Base-by-base conservation (phyloP, 2,888 invertebrate species). In the Alloplasta piceator region DNA sequence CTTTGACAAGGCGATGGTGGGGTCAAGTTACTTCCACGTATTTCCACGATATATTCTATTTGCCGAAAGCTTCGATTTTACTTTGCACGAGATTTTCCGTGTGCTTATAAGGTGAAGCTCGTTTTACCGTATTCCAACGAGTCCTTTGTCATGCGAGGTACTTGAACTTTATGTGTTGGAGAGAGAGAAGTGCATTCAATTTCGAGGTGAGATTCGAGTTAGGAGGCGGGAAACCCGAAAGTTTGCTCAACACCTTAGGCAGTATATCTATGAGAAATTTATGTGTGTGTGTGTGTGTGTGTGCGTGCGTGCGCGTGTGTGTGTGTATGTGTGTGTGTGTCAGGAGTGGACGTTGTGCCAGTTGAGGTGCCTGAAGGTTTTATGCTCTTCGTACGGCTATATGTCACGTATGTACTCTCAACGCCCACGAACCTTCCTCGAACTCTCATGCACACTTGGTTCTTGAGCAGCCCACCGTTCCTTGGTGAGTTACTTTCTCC, bases 401-500 rank as follows among this genome's bases (percentile, higher is more conserved):
- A 50, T 41, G 41, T 9, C 14, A 16, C 36, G 38, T 38, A 26
- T 12, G n/a, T 43, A 43, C 67, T 52, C 16, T 26, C 10, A 56
- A 64, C 56, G 64, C 55, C 50, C 58, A 10, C 50, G 64, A 64
- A 38, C 46, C 64, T 43, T 12, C 36, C 39, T 50, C 39, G 58
- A 66, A 60, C 50, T 64, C 48, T 63, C 60, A 41, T 26, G 46
- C 7, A 46, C 46, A 46, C 50, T 50, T 14, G 14, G 5, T 50
- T 68, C 56, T 50, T 61, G 48, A 60, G 36, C 52, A 74, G 74
- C 67, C 61, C 61, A 63, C 70, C 52, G 80, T 80, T 66, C 76
- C 77, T 72, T 76, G 55, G 60, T 71, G 67, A 71, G 64, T 66
- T 66, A 76, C 76, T 80, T 76, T 80, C 36, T 26, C 60, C 66